Conservation (phyloP, 2,113 vertebrate species). For the Thymallus thymallus region DNA sequence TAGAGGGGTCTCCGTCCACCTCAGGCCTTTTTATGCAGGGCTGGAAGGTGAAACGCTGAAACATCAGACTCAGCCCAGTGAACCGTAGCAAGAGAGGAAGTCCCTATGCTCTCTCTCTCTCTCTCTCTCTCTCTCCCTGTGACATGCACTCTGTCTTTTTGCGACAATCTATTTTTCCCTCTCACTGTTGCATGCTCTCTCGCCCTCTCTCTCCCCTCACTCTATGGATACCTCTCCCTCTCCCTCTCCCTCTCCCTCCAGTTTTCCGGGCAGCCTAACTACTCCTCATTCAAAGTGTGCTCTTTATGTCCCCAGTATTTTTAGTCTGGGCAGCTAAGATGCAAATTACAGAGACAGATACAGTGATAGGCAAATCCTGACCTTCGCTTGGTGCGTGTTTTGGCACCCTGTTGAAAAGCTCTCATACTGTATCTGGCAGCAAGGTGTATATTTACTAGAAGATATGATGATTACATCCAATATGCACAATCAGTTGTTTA, state of each 20-base stretch:
- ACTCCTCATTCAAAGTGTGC: constrained; percentile 10
- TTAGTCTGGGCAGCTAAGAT: constrained; percentile 14
- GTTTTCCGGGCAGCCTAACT: not conserved
- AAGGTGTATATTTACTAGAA: no score
- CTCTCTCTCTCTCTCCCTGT: not conserved
- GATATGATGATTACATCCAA: no score
- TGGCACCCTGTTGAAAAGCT: not conserved
- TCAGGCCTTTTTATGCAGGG: constrained; percentile 53
- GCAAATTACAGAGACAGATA: constrained; percentile 36
- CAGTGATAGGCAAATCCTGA: constrained; percentile 29
- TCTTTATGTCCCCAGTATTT: constrained; percentile 19
- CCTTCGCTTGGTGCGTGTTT: constrained; percentile 29
- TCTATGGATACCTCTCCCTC: not conserved
- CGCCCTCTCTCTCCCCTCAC: not conserved
- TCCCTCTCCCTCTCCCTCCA: not conserved
- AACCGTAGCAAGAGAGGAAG: constrained; percentile 45
- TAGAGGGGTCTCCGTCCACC: constrained; percentile 48
- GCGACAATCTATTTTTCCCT: not conserved
- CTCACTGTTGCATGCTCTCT: not conserved
- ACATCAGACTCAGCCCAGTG: constrained; percentile 40
- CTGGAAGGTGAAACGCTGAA: constrained; percentile 57
- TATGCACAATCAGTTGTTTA: no score
- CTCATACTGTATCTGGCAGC: not conserved
- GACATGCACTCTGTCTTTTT: not conserved
- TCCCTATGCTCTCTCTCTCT: constrained; percentile 9